phyloP scores from a whole-genome alignment of 2,797 vertebrate species.

The Nannoperca australis region DNA sequence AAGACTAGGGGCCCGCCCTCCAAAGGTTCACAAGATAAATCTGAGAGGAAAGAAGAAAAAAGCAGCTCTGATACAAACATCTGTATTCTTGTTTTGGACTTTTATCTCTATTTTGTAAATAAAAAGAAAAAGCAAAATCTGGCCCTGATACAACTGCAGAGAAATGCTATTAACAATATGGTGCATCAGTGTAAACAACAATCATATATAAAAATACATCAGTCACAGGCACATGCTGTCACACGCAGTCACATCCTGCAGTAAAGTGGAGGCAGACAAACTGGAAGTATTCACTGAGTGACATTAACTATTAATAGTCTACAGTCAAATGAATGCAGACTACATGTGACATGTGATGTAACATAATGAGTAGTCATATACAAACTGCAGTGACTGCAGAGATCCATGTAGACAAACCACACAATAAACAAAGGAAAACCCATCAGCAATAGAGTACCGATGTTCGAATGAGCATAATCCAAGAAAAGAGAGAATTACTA shows the following conservation, averaged over 20 bases:
- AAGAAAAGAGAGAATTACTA: not conserved
- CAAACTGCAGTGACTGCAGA: not conserved
- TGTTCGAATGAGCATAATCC: not conserved
- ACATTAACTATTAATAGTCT: not conserved
- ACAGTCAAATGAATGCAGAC: not conserved
- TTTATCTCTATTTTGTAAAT: too few species aligned
- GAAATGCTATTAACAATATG: too few species aligned
- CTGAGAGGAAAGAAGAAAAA: not conserved
- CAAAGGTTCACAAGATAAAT: not conserved
- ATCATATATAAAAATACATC: too few species aligned
- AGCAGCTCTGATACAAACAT: too few species aligned
- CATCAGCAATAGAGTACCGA: not conserved
- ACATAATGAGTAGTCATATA: not conserved
- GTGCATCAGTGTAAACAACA: too few species aligned
- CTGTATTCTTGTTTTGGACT: too few species aligned
- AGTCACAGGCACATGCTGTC: too few species aligned
- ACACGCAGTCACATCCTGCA: not conserved
- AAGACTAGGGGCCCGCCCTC: not conserved
- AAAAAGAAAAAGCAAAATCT: too few species aligned
- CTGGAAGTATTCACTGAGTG: not conserved
- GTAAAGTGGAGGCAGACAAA: not conserved
- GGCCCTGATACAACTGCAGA: too few species aligned
- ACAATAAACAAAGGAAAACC: not conserved
- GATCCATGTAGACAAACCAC: not conserved
- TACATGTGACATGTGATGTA: not conserved